Percentiles rank a stretch among this genome's conserved stretches.
phyloP scores from a whole-genome alignment of 2,888 invertebrate genomes.

The Pseudococcus viburni region DNA sequence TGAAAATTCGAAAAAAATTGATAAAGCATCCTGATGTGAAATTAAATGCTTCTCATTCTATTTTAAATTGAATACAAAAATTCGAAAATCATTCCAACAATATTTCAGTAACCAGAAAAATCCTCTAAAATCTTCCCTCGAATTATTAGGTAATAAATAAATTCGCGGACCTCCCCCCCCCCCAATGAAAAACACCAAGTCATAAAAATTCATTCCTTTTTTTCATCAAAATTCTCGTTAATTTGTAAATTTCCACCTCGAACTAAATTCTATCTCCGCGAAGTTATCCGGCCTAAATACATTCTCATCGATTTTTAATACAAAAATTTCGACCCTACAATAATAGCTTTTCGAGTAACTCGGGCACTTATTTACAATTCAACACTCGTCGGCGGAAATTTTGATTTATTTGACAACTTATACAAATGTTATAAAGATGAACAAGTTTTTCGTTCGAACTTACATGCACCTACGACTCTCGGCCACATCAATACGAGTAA shows the following conservation, averaged over 20 bases:
- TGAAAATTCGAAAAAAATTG: no score
- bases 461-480: neutral
- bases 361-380: neutral
- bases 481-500: neutral
- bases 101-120: neutral
- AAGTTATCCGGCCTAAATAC: neutral
- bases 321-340: neutral
- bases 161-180: no score
- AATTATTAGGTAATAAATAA: no score
- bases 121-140: neutral
- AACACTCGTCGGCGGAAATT: constrained; percentile 24
- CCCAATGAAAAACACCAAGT: neutral
- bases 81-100: no score
- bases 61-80: no score
- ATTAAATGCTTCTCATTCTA: no score
- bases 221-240: neutral
- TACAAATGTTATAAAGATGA: constrained; percentile 42
- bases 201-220: neutral
- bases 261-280: neutral
- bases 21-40: no score
- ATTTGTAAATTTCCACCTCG: neutral
- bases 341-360: constrained; percentile 26
- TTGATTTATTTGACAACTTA: constrained; percentile 47
- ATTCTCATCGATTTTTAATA: constrained; percentile 20
- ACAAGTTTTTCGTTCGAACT: neutral